A percentile compares a stretch with the other conserved stretches of the same genome.
These are phyloP conservation scores for Serranus cabrilla DNA, from an alignment of 2,797 vertebrate genomes.

Conservation along the genomic window DNA sequence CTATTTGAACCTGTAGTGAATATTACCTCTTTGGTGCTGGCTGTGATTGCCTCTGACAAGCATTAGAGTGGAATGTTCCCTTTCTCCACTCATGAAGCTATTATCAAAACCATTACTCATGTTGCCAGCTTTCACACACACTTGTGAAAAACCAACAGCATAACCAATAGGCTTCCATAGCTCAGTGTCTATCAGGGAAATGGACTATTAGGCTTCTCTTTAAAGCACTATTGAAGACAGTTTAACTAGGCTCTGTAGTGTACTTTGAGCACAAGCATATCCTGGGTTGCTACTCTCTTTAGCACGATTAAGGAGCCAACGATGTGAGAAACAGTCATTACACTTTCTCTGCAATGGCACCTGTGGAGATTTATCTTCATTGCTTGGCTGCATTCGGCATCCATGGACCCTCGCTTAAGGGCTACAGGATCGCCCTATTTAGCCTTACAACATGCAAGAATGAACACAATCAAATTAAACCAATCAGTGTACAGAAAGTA, in stretches of 20 bases:
- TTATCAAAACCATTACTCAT: slow-evolving; percentile 76
- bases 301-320: slow-evolving; percentile 80
- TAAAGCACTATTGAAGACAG: slow-evolving; percentile 62
- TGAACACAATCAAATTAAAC: slow-evolving; percentile 73
- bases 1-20: slow-evolving; percentile 51
- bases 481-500: slow-evolving; percentile 57
- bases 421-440: slow-evolving; percentile 67
- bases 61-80: slow-evolving; percentile 69
- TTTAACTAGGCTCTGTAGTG: slow-evolving; percentile 67
- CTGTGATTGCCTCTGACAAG: slow-evolving; percentile 69
- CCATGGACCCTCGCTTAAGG: slow-evolving; percentile 58
- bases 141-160: slow-evolving; percentile 74
- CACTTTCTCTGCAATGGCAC: slow-evolving; percentile 72
- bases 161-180: slow-evolving; percentile 62
- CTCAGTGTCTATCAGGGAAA: slow-evolving; percentile 66
- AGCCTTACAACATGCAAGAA: slow-evolving; percentile 71
- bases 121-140: slow-evolving; percentile 49
- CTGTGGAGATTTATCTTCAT: slow-evolving; percentile 80
- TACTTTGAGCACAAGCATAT: slow-evolving; percentile 64
- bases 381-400: slow-evolving; percentile 72
- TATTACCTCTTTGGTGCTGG: slow-evolving; percentile 44
- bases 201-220: slow-evolving; percentile 68
- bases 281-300: slow-evolving; percentile 73
- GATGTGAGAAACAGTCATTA: slow-evolving; percentile 80
- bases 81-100: slow-evolving; percentile 69